These are phyloP conservation scores for Macrocentrus cingulum DNA, from an alignment of 1,140 invertebrate species.

Conservation along the genomic window DNA sequence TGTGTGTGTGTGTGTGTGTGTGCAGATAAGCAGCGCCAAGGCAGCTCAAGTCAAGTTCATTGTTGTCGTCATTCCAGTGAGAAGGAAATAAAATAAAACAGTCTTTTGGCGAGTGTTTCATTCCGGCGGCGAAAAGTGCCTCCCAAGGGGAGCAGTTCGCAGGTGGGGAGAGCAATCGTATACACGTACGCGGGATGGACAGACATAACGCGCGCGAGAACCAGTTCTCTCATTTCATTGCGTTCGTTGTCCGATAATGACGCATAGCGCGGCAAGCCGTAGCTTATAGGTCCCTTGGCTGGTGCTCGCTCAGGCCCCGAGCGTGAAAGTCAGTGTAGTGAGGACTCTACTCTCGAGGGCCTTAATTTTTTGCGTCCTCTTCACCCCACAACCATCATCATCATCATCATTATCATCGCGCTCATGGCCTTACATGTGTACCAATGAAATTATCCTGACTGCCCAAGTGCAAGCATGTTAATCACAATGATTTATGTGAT, in stretches of 20 bases:
- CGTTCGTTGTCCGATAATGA: slow-evolving; percentile 62
- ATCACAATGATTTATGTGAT: slow-evolving; percentile 18
- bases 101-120: slow-evolving; percentile 19
- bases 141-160: slow-evolving; percentile 15
- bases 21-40: too few species aligned
- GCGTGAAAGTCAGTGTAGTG: slow-evolving; percentile 33
- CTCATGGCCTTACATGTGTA: too few species aligned
- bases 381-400: background rate
- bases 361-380: background rate
- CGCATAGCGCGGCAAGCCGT: slow-evolving; percentile 47
- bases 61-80: too few species aligned
- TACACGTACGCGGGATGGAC: slow-evolving; percentile 36
- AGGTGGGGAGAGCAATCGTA: slow-evolving; percentile 22
- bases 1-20: too few species aligned
- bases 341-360: slow-evolving; percentile 3
- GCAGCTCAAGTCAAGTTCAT: too few species aligned
- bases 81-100: too few species aligned
- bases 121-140: slow-evolving; percentile 19
- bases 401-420: background rate
- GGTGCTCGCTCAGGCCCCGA: slow-evolving; percentile 17
- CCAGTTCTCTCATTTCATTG: slow-evolving; percentile 61
- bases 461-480: slow-evolving; percentile 4
- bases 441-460: too few species aligned
- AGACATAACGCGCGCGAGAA: slow-evolving; percentile 51
- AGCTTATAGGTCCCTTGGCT: slow-evolving; percentile 19